Conservation (phyloP, 64 coral and sea anemone genomes). For the Porites australiensis region DNA sequence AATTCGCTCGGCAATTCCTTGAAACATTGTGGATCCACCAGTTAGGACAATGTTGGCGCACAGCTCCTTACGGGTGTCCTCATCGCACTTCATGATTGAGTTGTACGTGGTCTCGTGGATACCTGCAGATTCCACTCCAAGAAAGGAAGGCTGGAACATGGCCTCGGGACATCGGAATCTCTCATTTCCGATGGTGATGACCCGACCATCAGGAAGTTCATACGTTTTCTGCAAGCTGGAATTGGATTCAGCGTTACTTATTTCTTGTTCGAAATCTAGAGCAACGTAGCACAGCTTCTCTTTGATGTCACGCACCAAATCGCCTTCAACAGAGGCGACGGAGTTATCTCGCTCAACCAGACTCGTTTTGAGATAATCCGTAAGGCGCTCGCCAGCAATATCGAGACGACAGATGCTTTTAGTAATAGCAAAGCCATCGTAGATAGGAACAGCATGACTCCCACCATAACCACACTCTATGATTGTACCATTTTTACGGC, state of each 20-base stretch:
- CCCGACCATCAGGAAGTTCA: conserved; percentile 37
- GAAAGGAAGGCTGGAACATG: background rate
- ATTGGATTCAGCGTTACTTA: background rate
- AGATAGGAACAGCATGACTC: conserved; percentile 25
- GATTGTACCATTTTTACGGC: conserved; percentile 1
- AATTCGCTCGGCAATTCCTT: conserved; percentile 23
- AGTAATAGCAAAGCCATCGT: conserved; percentile 9
- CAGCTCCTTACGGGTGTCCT: background rate
- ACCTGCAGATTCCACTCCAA: background rate
- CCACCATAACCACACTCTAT: conserved; percentile 6
- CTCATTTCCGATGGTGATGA: conserved; percentile 46
- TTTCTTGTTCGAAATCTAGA: conserved; percentile 17
- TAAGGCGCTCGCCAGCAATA: background rate
- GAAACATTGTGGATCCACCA: conserved; percentile 33
- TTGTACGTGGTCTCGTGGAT: conserved; percentile 12
- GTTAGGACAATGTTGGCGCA: conserved; percentile 17
- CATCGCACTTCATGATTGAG: conserved; percentile 41
- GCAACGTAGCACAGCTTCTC: conserved; percentile 33
- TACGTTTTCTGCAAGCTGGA: conserved; percentile 37
- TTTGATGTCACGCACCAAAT: background rate
- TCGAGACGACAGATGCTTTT: background rate
- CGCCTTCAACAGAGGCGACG: background rate
- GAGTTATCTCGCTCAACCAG: background rate
- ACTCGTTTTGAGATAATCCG: conserved; percentile 4
- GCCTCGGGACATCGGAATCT: conserved; percentile 17